Evolutionary conservation across 1,140 invertebrate genomes (phyloP).

Genomic region (Anoplolepis gracilipes): DNA sequence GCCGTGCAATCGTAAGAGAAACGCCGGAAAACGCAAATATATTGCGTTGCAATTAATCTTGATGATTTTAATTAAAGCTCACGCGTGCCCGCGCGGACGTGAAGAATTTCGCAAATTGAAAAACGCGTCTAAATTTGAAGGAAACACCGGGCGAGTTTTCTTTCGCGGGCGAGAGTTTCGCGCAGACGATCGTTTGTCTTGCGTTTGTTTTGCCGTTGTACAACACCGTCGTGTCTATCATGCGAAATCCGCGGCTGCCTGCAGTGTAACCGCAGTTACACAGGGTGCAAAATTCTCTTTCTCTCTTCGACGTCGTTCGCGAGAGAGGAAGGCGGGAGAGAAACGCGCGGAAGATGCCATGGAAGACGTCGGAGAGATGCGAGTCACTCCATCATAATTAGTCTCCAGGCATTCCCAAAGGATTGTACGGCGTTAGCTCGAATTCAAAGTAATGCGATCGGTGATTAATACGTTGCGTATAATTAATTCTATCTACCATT

Average conservation of each 20-base stretch:
- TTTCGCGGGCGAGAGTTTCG: neutral
- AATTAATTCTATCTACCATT: constrained; percentile 69
- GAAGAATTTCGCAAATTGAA: constrained; percentile 58
- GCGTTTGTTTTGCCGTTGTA: neutral
- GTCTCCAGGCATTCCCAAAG: constrained; percentile 64
- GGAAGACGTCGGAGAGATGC: constrained; percentile 67
- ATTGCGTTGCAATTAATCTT: constrained; percentile 47
- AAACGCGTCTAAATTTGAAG: constrained; percentile 58
- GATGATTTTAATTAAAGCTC: constrained; percentile 57
- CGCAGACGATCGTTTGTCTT: constrained; percentile 52
- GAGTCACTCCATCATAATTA: constrained; percentile 75
- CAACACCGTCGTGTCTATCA: constrained; percentile 41
- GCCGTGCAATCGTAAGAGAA: constrained; percentile 26
- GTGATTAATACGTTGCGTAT: constrained; percentile 71
- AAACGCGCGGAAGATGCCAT: constrained; percentile 1
- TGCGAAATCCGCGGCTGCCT: constrained; percentile 14
- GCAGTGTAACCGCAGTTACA: constrained; percentile 20
- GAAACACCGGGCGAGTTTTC: neutral
- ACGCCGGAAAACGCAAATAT: constrained; percentile 25
- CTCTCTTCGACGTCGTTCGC: constrained; percentile 1
- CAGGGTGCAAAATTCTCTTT: constrained; percentile 27
- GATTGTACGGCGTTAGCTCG: constrained; percentile 62
- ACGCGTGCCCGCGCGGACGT: neutral
- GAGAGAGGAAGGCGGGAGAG: neutral
- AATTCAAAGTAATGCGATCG: constrained; percentile 71